Conservation (phyloP, 2,888 invertebrate species). For the Nemurella pictetii region DNA sequence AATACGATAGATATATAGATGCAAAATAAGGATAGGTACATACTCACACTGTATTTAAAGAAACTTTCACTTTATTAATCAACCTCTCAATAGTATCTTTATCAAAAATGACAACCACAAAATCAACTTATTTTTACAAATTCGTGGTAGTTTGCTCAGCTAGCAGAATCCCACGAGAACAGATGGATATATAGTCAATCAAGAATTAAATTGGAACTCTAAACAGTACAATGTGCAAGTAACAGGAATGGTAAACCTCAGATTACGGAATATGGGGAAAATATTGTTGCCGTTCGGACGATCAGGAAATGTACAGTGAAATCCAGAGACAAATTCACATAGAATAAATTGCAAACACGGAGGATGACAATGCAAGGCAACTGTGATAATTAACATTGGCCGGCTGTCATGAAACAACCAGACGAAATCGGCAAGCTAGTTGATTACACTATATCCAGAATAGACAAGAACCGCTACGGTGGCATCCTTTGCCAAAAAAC, state of each 20-base stretch:
- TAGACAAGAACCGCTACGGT: not conserved
- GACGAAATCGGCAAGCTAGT: not conserved
- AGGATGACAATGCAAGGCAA: conserved; percentile 8
- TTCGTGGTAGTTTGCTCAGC: not conserved
- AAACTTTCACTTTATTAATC: not conserved
- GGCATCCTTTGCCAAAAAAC: not conserved
- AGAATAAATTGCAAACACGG: not conserved
- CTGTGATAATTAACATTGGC: conserved; percentile 3
- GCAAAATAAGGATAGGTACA: not conserved
- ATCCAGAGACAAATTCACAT: not conserved
- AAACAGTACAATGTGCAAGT: not conserved
- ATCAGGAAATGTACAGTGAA: not conserved
- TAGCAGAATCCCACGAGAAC: not conserved
- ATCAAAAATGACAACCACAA: not conserved
- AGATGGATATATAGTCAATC: not conserved
- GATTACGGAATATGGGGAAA: too few relatives aligned
- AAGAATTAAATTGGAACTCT: not conserved
- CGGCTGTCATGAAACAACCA: not conserved
- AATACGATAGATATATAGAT: too few relatives aligned
- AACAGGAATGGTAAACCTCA: not conserved
- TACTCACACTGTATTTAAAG: conserved; percentile 6
- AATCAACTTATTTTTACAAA: not conserved
- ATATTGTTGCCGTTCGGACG: not conserved
- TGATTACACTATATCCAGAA: not conserved
- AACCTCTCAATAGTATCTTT: not conserved